Evolutionary conservation across 1,140 invertebrate species (phyloP).

Genomic region (Spodoptera frugiperda): DNA sequence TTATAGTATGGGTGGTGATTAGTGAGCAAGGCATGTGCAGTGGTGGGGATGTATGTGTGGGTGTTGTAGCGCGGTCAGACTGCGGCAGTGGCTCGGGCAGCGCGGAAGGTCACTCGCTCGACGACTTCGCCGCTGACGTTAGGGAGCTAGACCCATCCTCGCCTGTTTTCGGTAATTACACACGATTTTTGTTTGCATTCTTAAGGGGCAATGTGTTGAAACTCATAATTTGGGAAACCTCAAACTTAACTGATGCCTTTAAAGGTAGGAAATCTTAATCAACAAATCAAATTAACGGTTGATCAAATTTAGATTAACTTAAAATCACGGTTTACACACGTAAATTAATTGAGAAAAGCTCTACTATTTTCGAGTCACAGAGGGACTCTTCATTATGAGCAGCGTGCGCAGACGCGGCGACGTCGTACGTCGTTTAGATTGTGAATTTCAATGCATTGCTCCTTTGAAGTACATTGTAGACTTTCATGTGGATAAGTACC

Average conservation of each 20-base stretch:
- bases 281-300: no score
- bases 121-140: slow-evolving; percentile 83
- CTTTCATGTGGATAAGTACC: background rate
- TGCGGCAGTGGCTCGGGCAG: slow-evolving; percentile 74
- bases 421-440: no score
- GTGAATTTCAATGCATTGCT: slow-evolving; percentile 10
- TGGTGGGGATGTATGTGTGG: background rate
- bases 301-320: no score
- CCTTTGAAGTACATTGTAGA: slow-evolving; percentile 12
- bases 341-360: no score
- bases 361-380: no score
- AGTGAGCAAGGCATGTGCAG: background rate
- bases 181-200: slow-evolving; percentile 51
- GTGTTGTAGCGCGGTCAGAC: slow-evolving; percentile 82
- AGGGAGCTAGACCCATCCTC: slow-evolving; percentile 83
- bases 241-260: no score
- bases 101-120: slow-evolving; percentile 71
- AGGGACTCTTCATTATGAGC: no score
- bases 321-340: no score
- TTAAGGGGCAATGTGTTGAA: slow-evolving; percentile 18
- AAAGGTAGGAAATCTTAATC: no score
- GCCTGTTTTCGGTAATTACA: slow-evolving; percentile 85
- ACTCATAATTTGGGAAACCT: no score
- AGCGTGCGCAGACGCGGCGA: no score
- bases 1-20: no score